These are phyloP conservation scores for Arrhamphus sclerolepis DNA, from an alignment of 2,797 vertebrate species.

Conservation along the genomic window DNA sequence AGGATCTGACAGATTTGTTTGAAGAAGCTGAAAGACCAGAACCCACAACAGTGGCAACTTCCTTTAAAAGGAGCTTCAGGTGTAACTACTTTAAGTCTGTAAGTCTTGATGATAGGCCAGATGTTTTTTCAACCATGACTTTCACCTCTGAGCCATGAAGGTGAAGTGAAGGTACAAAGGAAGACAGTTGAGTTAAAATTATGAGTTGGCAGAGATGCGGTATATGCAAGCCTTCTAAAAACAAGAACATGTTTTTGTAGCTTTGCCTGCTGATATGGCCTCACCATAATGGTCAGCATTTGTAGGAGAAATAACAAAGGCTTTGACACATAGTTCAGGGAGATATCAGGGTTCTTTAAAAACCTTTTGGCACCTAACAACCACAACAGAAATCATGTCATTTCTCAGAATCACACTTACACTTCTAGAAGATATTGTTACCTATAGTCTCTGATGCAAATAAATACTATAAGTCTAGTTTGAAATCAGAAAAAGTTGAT, in stretches of 20 bases:
- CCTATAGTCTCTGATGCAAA: neutral
- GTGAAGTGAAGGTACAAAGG: neutral
- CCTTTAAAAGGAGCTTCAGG: slow-evolving; percentile 22
- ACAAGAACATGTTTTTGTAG: slow-evolving; percentile 4
- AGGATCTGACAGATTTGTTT: slow-evolving; percentile 48
- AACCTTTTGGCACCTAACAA: neutral
- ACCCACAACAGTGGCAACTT: slow-evolving; percentile 17
- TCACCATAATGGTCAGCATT: neutral
- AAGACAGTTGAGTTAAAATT: neutral
- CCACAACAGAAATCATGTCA: too few relatives aligned
- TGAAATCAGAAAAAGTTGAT: neutral
- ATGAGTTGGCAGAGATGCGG: slow-evolving; percentile 3
- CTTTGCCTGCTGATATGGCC: neutral
- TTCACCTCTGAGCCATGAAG: neutral
- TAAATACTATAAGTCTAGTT: neutral
- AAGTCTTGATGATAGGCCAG: slow-evolving; percentile 3
- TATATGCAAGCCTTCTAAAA: neutral
- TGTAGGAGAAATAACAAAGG: neutral
- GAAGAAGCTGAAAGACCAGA: slow-evolving; percentile 35
- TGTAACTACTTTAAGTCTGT: slow-evolving; percentile 20
- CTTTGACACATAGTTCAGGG: neutral
- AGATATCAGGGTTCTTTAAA: neutral
- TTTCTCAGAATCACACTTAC: too few relatives aligned
- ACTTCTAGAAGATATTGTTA: neutral
- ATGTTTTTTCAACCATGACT: slow-evolving; percentile 17